A percentile compares a stretch with the other conserved stretches of the same genome.
Evolutionary conservation across 2,797 vertebrate species (phyloP).

Genomic region (Tokudaia tokunoshimensis): DNA sequence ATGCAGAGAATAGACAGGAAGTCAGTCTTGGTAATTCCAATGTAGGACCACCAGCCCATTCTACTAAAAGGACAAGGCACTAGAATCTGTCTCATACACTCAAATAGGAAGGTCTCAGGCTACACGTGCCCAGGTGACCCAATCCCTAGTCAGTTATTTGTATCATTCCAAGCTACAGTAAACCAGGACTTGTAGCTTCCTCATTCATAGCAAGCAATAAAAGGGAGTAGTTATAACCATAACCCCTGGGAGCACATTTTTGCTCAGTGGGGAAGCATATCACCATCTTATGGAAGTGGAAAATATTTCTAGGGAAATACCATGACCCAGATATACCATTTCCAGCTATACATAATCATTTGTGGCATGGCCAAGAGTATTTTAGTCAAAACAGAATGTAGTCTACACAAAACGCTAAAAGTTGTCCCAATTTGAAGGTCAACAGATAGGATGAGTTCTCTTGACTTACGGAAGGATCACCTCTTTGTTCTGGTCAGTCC

Average conservation of each 20-base stretch:
- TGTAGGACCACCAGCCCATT: neutral
- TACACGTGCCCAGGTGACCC: neutral
- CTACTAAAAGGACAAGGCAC: neutral
- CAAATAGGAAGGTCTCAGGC: neutral
- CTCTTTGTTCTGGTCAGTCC: neutral
- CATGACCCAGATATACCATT: neutral
- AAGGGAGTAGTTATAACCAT: neutral
- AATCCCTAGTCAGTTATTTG: neutral
- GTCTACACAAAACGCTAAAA: slow-evolving; percentile 1
- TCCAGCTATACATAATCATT: neutral
- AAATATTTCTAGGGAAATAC: neutral
- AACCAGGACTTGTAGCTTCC: neutral
- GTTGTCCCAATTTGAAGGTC: neutral
- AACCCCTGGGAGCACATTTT: neutral
- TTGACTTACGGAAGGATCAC: neutral
- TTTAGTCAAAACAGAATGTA: neutral
- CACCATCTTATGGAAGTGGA: neutral
- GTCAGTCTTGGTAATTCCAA: neutral
- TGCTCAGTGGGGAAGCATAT: neutral
- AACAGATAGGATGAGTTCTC: neutral
- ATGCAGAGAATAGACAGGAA: neutral
- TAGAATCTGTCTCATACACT: neutral
- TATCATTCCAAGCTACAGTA: neutral
- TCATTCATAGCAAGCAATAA: neutral
- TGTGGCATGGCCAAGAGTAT: neutral